Base-by-base conservation (phyloP, 1,140 invertebrate genomes). In the Pseudobourletiella spinata region DNA sequence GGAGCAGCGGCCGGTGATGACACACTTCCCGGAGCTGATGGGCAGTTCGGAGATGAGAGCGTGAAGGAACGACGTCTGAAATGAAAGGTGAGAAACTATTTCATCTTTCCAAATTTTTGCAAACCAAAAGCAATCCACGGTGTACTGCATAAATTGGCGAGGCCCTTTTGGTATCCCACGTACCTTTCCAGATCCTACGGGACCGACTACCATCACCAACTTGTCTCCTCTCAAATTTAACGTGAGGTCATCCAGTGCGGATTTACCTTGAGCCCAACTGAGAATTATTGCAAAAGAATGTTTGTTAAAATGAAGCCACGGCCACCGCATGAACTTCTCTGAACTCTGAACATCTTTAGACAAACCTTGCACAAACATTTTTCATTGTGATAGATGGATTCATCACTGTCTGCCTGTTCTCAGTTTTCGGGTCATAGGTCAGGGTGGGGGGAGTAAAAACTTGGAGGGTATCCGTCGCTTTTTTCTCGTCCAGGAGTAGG, bases 41-140 rank as follows among this genome's bases (percentile, higher is more conserved):
- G 78, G 76, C 6, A 88, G 71, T 71, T 89, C 87, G 2, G 81
- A 79, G 18, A 86, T 71, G 35, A 87, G 76, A 3, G 80, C 73
- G 58, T 83, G 80, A 2, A 87, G 72, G 0, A 87, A 73, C 0
- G 80, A 85, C 18, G 77, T 79, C 79, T 81, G 42, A 8, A 57
- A 50, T 29, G 18, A 14, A 32, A 55, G 30, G 11, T n/a, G n/a
- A n/a, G n/a, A n/a, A n/a, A n/a, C n/a, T n/a, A n/a, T n/a, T n/a
- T n/a, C n/a, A n/a, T 20, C 15, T 59, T 54, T 24, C 48, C n/a
- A 29, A 30, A 46, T 20, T 59, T 48, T 28, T 50, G n/a, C 15
- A 22, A 39, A 54, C 8, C 18, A 51, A 29, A 8, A 18, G 20
- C n/a, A 57, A 15, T 14, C 8, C 4, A 11, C 8, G 15, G n/a